Base-by-base conservation (phyloP, 1,140 invertebrate species). In the Pogonomyrmex californicus region DNA sequence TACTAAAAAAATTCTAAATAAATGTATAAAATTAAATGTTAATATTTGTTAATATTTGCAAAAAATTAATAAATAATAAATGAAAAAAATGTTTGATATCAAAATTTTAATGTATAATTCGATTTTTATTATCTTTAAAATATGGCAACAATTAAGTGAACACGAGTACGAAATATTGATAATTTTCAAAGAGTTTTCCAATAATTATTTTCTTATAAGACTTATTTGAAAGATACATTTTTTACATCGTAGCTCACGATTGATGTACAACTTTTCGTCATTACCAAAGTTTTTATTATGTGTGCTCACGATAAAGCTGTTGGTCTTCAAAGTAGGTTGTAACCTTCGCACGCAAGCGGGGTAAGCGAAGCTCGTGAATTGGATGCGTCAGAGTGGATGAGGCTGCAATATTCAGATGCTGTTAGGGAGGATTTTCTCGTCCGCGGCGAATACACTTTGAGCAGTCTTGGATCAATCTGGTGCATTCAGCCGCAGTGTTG, bases 361-460 rank as follows among this genome's bases (percentile, higher is more conserved):
- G 78, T 58, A 75, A 90, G 88, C 78, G 77, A 41, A 60, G 47
- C 63, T 44, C 36, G 63, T 23, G 44, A 82, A 86, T 63, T 79
- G 60, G 66, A 66, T 77, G 76, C 30, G 68, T 87, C 85, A 83
- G 82, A 90, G 86, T 90, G 89, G 88, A 90, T 90, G 88, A 90
- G 86, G 44, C 68, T 90, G 88, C 89, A 90, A 90, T 90, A 90
- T 90, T 90, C 89, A 90, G 86, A 88, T 88, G 86, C 76, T 56
- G 88, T 86, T 83, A 70, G 79, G 81, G 88, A 73, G 89, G 76
- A 90, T 88, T 86, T 90, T 88, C 89, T 76, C 71, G 58, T 86
- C 76, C 65, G 73, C 36, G 82, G 82, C 38, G 68, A 88, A 90
- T 73, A 33, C 51, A 86, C 88, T 86, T 76, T 60, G 56, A 71